Evolutionary conservation across 2,888 invertebrate species (phyloP), one percentile per base, ranked within the genome.

Genomic region (Eudemis profundana): DNA sequence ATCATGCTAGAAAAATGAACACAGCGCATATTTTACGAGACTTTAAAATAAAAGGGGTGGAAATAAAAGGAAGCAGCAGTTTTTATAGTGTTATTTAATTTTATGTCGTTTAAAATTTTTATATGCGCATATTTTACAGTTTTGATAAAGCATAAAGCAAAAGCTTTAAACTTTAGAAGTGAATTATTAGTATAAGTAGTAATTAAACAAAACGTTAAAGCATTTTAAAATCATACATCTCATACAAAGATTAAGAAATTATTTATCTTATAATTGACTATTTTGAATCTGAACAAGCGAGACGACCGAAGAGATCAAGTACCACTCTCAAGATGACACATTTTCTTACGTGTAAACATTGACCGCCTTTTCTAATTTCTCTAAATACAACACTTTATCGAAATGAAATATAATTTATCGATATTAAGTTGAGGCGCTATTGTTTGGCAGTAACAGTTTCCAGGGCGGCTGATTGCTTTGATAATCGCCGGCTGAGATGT

Each of bases 401-500:
- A 57, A 46, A 21, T 19, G 10, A 15, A 23, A 50, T 51, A 44
- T 46, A 14, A 44, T 7, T 29, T 57, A 64, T 64, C 63, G 63
- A 64, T 50, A 36, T 14, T 17, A 33, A 4, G 15, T 21, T n/a
- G 14, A 21, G 17, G 19, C 62, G 59, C 65, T 50, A 53, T 51
- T 65, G 47, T 65, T 47, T 38, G 59, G 46, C 65, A 74, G 79
- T 78, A 84, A 81, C 84, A 84, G 85, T 86, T 85, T 83, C 84
- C 79, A 82, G 80, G 82, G 76, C 79, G 81, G 82, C 82, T 86
- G 88, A 88, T 88, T 88, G 88, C 87, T 88, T 87, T 87, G 87
- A 88, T 88, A 88, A 87, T 87, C 86, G 83, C 81, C 84, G 82
- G 74, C 84, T 80, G 83, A 86, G 83, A 83, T 81, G 78, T 81